Base-by-base conservation (phyloP, 30 jellyfish, hydroid and myxozoan genomes). In the Catostylus mosaicus region DNA sequence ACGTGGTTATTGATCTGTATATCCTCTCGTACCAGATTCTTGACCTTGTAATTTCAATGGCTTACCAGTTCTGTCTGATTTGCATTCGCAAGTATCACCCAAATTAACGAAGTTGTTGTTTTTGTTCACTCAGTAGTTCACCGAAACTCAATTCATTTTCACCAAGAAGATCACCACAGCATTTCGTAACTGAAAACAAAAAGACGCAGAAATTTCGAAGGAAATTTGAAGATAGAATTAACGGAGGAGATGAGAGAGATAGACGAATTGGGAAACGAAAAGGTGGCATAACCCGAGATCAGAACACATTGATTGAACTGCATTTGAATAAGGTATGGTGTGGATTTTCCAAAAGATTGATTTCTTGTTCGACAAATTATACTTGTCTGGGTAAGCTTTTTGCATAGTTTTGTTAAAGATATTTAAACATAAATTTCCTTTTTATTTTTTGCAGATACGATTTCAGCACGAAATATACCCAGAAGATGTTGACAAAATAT, bases 401-500 rank as follows among this genome's bases (percentile, higher is more conserved):
- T n/a, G n/a, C n/a, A n/a, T n/a, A n/a, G n/a, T n/a, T n/a, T n/a
- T n/a, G n/a, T n/a, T n/a, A n/a, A n/a, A n/a, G n/a, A n/a, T n/a
- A 40, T 40, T 40, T 40, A 40, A 40, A 40, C 14, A 40, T 40
- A 40, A 40, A 40, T 7, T 5, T 40, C 20, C 81, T 51, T 33
- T 6, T 50, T 63, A 1, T 30, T 23, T 30, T 26, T 79, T 69
- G 27, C 54, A 94, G 99, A 86, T 94, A 33, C 97, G 99, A 35
- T 94, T 80, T 75, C 99, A 94, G 56, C 99, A 94, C 61, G 99
- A 94, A 48, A 68, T 88, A 23, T 94, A 88, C 62, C 97, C 99
- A 16, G 96, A 88, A 2, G 83, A 84, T 30, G 83, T 84, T 33
- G 87, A 83, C 23, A 95, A 94, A 54, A 78, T 88, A 4, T 88